phyloP scores from a whole-genome alignment of 2,113 vertebrate species.

The Ciconia stormi region DNA sequence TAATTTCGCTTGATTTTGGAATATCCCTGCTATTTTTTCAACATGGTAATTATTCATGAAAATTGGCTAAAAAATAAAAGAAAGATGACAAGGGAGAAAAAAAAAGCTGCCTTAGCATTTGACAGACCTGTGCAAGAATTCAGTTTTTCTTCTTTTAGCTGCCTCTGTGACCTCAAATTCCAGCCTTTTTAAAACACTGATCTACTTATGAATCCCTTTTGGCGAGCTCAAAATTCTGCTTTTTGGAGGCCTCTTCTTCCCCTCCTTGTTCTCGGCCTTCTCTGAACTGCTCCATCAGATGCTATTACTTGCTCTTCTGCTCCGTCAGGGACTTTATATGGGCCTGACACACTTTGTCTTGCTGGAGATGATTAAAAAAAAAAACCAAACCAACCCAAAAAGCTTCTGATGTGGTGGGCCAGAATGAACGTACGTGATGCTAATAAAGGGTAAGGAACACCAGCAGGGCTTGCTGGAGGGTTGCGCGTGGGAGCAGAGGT shows the following conservation, averaged over 20 bases:
- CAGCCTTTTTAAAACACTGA: not conserved
- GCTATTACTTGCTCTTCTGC: not conserved
- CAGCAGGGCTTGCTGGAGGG: not conserved
- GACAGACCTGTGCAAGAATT: not conserved
- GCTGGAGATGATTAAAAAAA: not conserved
- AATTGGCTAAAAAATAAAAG: not conserved
- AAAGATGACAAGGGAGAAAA: not conserved
- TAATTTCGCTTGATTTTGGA: slow-evolving; percentile 42
- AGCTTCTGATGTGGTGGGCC: not conserved
- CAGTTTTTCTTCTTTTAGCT: not conserved
- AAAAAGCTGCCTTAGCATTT: not conserved
- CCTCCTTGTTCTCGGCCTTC: not conserved
- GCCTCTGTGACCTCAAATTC: not conserved
- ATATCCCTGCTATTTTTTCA: slow-evolving; percentile 35
- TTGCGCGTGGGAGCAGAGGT: not conserved
- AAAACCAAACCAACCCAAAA: no score
- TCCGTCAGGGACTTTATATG: not conserved
- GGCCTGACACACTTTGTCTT: not conserved
- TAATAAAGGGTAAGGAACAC: not conserved
- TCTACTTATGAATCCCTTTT: not conserved
- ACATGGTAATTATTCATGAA: slow-evolving; percentile 27
- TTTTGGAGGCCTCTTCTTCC: not conserved
- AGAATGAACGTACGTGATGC: rapidly evolving
- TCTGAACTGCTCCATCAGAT: not conserved
- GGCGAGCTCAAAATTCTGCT: not conserved